Base-by-base conservation (phyloP, 2,113 vertebrate species). In the Myiozetetes cayanensis region DNA sequence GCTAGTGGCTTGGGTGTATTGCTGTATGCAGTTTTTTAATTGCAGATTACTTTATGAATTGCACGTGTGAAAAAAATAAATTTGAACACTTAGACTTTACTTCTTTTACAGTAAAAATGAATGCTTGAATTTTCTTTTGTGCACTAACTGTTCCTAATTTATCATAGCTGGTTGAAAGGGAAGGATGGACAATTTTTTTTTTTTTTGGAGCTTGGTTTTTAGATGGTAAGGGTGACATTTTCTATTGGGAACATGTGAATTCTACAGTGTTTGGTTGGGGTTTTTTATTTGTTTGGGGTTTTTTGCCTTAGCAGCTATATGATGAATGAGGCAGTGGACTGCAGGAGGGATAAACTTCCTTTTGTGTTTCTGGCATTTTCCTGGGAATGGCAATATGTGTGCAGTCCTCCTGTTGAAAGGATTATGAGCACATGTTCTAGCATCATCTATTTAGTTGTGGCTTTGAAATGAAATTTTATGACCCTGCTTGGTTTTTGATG, bases 41-140 rank as follows among this genome's bases (percentile, higher is more conserved):
- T 84, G 25, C 25, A 37, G 33, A 43, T 65, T 61, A 17, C 4
- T 35, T 63, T 37, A 24, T 67, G 50, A 43, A 50, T 79, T 52
- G 6, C 4, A 4, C 27, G 5, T 24, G 9, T 41, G 9, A 30
- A 63, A 81, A 81, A 77, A 31, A 19, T 12, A 7, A 46, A 35
- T 27, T 5, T 31, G 11, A 70, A n/a, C 2, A 61, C 4, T 8
- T 65, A n/a, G 7, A 5, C 0, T 1, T 28, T 37, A 66, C 16
- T 83, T 79, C 7, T 85, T 86, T 67, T 27, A 56, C 30, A 85
- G 14, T 47, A 33, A 75, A 84, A 90, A 65, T 16, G 5, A 52
- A 19, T 27, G 18, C 23, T 82, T 1, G 2, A 25, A 35, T 82
- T 88, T 73, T 22, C 13, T 67, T 85, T 80, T 68, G 20, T 80